A percentile compares a stretch with the other conserved stretches of the same genome.
Evolutionary conservation across 2,113 vertebrate genomes (phyloP).

Genomic region (Pungitius pungitius): DNA sequence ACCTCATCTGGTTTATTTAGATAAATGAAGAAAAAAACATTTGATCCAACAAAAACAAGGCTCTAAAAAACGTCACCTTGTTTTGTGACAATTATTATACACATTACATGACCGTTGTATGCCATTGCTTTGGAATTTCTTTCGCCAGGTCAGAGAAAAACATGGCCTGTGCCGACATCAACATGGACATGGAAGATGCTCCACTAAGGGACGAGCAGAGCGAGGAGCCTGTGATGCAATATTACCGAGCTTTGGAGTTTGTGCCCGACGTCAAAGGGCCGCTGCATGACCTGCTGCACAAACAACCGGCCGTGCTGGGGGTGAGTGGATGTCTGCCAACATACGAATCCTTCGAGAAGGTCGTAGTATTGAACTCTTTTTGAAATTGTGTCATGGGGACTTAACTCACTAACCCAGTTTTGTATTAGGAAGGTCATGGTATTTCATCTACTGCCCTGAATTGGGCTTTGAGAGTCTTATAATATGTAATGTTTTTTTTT

Average conservation of each 20-base stretch:
- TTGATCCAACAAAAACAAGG: background rate
- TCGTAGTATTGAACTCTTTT: background rate
- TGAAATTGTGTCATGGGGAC: background rate
- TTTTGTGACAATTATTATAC: background rate
- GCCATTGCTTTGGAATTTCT: background rate
- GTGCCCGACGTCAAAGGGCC: conserved; percentile 6
- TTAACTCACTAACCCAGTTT: background rate
- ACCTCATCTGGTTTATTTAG: background rate
- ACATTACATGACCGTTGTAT: background rate
- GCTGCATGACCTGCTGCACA: conserved; percentile 66
- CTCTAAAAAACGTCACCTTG: background rate
- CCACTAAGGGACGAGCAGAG: fast-evolving
- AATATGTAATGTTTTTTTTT: background rate
- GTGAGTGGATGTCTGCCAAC: conserved; percentile 47
- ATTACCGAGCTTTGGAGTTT: conserved; percentile 60
- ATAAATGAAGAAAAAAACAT: background rate
- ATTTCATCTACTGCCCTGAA: background rate
- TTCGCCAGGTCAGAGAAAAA: conserved; percentile 15
- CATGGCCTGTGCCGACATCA: conserved; percentile 71
- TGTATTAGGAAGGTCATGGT: no score
- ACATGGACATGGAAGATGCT: conserved; percentile 60
- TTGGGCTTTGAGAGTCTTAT: background rate
- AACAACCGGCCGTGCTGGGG: conserved; percentile 70
- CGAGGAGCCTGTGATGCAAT: background rate
- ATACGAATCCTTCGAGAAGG: background rate